Percentiles rank a stretch among this genome's conserved stretches.
phyloP scores from a whole-genome alignment of 2,113 vertebrate species.

The Dipodomys merriami region DNA sequence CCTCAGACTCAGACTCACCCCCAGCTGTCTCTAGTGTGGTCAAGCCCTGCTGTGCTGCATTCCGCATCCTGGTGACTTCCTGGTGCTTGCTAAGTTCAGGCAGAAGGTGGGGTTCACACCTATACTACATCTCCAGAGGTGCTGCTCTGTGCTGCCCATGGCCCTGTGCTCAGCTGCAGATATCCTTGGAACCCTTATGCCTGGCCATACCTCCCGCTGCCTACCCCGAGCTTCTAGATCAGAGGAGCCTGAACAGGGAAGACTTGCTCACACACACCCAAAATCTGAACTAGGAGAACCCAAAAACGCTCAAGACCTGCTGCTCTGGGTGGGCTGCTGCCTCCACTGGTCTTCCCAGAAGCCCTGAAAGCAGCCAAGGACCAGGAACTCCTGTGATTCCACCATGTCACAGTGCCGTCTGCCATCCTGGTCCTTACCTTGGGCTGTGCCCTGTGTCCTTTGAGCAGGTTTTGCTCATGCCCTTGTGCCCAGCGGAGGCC shows the following conservation, averaged over 20 bases:
- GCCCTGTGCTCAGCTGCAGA: neutral
- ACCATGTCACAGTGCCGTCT: neutral
- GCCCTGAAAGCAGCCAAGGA: neutral
- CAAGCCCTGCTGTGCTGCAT: neutral
- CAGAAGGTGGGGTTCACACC: accelerated
- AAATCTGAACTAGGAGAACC: accelerated
- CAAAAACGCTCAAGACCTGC: accelerated
- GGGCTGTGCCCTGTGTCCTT: neutral
- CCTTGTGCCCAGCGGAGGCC: too few species aligned
- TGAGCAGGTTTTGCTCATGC: neutral
- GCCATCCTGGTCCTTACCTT: neutral
- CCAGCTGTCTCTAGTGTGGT: neutral
- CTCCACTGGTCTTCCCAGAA: neutral
- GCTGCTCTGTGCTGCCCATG: neutral
- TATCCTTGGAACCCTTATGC: neutral
- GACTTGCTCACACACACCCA: neutral
- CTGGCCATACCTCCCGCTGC: neutral
- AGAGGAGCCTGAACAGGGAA: too few species aligned
- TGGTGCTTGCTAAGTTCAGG: neutral
- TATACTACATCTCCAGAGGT: neutral
- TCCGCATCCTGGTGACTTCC: neutral
- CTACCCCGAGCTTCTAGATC: too few species aligned
- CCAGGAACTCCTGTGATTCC: too few species aligned
- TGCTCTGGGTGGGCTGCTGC: accelerated
- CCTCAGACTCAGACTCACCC: neutral